Base-by-base conservation (phyloP, 64 coral and sea anemone genomes). In the Montipora sp. region DNA sequence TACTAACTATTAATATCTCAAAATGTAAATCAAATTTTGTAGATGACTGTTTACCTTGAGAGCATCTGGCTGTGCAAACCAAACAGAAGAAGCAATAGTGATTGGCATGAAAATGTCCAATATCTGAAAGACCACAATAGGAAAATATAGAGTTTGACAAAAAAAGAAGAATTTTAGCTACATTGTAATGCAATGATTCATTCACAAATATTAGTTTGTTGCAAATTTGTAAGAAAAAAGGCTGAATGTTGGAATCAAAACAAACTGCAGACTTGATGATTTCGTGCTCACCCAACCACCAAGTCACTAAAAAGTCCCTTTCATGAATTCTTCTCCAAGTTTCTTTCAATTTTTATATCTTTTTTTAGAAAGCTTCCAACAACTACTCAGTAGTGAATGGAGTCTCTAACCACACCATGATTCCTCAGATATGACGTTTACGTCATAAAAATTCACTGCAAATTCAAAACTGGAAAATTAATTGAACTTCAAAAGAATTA, bases 1-100 rank as follows among this genome's bases (percentile, higher is more conserved):
- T 36, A 66, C 61, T 12, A 66, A 66, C 15, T 66, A 66, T 14
- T 66, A 14, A 12, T 12, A 12, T 2, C 36, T 66, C 8, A 66
- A 9, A 66, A 66, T 66, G 61, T 36, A 36, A 36, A 36, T 36
- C 36, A 36, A 36, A 36, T 36, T 36, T 36, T 36, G 36, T 36
- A 36, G 36, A 36, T 36, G 36, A 57, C 53, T 57, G 53, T 65
- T 68, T 92, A 96, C 96, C 96, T 98, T 98, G 0, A 98, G 87
- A n/a, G 96, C 96, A 95, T 98, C 96, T 75, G 96, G 80, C 53
- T 98, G 93, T 57, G 96, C 96, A 95, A 98, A 98, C 93, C 93
- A 98, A 48, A 95, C 68, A 71, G 96, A 69, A 73, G 48, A 89
- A 74, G 12, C 71, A 75, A 73, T 60, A 75, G 80, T 61, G 5